These are phyloP conservation scores for Melanerpes aurifrons DNA, from an alignment of 2,113 vertebrate species.

Conservation along the genomic window DNA sequence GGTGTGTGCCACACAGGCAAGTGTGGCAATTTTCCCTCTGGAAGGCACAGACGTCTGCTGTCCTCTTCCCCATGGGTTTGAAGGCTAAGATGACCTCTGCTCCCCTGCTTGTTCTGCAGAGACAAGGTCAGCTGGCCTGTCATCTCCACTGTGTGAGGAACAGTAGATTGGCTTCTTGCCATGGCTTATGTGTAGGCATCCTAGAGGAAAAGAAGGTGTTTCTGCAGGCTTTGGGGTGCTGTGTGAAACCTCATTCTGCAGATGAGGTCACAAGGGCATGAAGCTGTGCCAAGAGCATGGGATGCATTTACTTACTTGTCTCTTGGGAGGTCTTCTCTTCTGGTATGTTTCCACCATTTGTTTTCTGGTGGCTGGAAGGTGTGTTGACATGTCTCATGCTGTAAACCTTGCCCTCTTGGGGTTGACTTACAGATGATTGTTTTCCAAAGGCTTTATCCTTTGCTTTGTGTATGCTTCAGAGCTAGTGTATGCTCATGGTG, in stretches of 20 bases:
- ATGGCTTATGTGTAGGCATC: not conserved
- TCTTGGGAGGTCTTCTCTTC: not conserved
- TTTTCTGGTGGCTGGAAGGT: not conserved
- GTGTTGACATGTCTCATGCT: accelerated
- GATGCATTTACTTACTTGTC: not conserved
- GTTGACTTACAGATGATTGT: not conserved
- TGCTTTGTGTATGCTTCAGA: not conserved
- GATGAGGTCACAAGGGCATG: not conserved
- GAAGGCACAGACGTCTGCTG: not conserved
- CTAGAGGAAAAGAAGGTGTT: not conserved
- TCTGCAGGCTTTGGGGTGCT: not conserved
- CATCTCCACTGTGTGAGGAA: not conserved
- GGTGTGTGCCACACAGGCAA: not conserved
- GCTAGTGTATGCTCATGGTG: not conserved
- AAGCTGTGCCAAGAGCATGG: not conserved
- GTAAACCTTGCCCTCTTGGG: not conserved
- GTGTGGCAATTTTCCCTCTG: not conserved
- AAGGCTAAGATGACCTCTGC: not conserved
- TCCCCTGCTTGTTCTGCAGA: not conserved
- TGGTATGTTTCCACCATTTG: accelerated
- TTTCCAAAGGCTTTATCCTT: not conserved
- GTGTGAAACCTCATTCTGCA: not conserved
- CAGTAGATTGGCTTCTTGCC: not conserved
- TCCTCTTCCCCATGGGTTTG: not conserved
- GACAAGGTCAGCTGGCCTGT: not conserved